These are phyloP conservation scores for Metopia argyrocephala DNA, from an alignment of 2,888 invertebrate genomes.

Conservation along the genomic window DNA sequence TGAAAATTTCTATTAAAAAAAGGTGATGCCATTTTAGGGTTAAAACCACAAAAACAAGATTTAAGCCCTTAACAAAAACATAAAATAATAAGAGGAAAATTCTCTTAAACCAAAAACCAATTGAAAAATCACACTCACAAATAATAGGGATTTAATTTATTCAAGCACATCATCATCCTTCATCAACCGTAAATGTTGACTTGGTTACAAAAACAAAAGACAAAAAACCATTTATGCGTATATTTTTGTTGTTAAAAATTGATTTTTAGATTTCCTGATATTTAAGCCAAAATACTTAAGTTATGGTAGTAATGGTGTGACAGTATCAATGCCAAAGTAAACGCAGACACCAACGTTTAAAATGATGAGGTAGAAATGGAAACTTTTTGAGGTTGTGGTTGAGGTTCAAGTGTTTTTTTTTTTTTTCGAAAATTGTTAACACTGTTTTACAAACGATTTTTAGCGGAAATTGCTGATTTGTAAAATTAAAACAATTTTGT, in stretches of 20 bases:
- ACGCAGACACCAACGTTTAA: neutral
- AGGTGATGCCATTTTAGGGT: no score
- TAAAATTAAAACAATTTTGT: conserved; percentile 34
- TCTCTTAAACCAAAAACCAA: neutral
- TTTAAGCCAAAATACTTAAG: neutral
- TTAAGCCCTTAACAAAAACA: no score
- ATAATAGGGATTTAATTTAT: neutral
- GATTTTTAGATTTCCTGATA: conserved; percentile 32
- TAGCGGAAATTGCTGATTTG: conserved; percentile 54
- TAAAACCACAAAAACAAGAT: no score
- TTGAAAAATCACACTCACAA: neutral
- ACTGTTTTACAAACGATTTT: neutral
- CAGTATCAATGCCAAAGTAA: neutral
- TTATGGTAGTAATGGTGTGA: neutral
- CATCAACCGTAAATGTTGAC: neutral
- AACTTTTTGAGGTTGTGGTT: neutral
- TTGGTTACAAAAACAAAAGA: neutral
- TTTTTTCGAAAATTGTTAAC: neutral
- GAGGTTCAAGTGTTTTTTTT: neutral
- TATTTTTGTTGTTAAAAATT: neutral
- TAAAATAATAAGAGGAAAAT: no score
- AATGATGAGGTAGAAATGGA: neutral
- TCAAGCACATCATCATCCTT: neutral
- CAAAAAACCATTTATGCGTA: neutral
- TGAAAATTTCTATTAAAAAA: no score